Base-by-base conservation (phyloP, 2,888 invertebrate species). In the Harpalus rufipes region DNA sequence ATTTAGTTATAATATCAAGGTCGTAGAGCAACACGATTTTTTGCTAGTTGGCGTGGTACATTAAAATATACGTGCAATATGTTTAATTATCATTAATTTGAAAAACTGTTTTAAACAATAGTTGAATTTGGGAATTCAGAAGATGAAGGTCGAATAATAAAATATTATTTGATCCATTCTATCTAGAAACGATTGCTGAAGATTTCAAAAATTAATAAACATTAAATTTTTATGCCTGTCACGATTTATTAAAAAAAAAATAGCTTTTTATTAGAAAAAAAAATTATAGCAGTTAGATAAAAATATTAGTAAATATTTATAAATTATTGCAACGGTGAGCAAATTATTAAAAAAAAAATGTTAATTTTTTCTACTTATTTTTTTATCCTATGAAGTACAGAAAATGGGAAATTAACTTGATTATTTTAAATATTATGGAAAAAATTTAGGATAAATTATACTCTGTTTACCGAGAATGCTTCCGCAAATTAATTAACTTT, bases 1-100 rank as follows among this genome's bases (percentile, higher is more conserved):
- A 80, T 41, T 80, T 79, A 32, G 61, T 61, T 63, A 61, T 80
- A 61, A 80, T 63, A 80, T 80, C 80, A 80, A 80, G 80, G 63
- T 44, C 63, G 44, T 80, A 63, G 14, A 63, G 7, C 7, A 80
- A 80, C 80, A 80, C 21, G 63, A 80, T 80, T 63, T 63, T 79
- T 80, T 41, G 25, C 41, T 80, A 72, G 18, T 8, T 44, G 44
- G 72, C 65, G 39, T 72, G 41, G 72, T 72, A 72, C 18, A 74
- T 18, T 16, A 5, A 44, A 10, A 68, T 68, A 14, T 74, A 74
- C 72, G 72, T 74, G 72, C 72, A 74, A 44, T 18, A 44, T 74
- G 44, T 41, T 44, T 74, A 74, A 74, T 74, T 74, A 74, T 18
- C 44, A 51, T 74, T 74, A 74, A 74, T 74, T 44, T 68, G 7